A percentile compares a stretch with the other conserved stretches of the same genome.
Conservation (phyloP, 1,140 invertebrate species). For the Oryctes rhinoceros region DNA sequence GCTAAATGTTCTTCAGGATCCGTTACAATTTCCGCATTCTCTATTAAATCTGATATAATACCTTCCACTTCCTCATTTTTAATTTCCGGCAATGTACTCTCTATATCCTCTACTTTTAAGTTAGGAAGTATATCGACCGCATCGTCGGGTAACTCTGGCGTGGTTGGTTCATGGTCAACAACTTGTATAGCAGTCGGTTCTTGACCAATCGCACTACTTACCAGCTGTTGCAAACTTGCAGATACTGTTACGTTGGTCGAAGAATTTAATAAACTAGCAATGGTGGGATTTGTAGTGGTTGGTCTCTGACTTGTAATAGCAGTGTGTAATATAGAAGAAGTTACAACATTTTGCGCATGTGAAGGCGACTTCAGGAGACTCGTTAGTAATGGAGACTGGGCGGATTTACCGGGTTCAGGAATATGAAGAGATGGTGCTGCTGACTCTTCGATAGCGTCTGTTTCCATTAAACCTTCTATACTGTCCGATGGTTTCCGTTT, state of each 20-base stretch:
- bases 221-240: constrained; percentile 62
- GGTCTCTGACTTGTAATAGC: constrained; percentile 57
- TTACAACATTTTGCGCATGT: constrained; percentile 59
- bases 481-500: constrained; percentile 58
- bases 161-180: constrained; percentile 56
- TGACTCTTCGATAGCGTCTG: constrained; percentile 56
- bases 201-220: constrained; percentile 58
- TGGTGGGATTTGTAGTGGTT: constrained; percentile 63
- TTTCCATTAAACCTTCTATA: constrained; percentile 56
- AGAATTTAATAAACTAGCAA: constrained; percentile 67
- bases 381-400: constrained; percentile 79
- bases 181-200: constrained; percentile 49
- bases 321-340: constrained; percentile 63
- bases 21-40: constrained; percentile 58
- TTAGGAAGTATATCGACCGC: constrained; percentile 51
- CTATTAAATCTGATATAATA: constrained; percentile 59
- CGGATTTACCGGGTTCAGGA: constrained; percentile 54
- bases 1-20: constrained; percentile 59
- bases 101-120: constrained; percentile 58
- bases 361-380: constrained; percentile 81
- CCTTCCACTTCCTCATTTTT: constrained; percentile 60
- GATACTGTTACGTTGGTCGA: constrained; percentile 59
- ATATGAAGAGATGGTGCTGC: constrained; percentile 44
- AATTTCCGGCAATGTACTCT: constrained; percentile 58
- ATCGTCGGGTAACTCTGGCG: constrained; percentile 49